A percentile compares a stretch with the other conserved stretches of the same genome.
phyloP scores from a whole-genome alignment of 2,888 invertebrate genomes.

The Caenorhabditis panamensis region DNA sequence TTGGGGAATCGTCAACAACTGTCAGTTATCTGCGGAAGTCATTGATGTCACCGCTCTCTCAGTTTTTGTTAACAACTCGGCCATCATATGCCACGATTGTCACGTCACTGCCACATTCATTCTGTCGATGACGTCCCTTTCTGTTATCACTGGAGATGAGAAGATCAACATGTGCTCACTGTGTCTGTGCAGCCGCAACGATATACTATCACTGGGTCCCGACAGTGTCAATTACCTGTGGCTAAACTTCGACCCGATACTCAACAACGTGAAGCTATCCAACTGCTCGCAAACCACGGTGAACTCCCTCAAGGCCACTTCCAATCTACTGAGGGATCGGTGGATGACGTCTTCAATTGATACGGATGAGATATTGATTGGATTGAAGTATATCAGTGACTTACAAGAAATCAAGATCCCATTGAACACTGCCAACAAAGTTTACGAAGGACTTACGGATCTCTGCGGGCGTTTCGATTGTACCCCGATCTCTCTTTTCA shows the following conservation, averaged over 20 bases:
- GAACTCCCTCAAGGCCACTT: constrained; percentile 58
- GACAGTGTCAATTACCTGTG: constrained; percentile 60
- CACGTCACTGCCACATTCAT: constrained; percentile 62
- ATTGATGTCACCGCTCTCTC: constrained; percentile 48
- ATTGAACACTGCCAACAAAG: constrained; percentile 48
- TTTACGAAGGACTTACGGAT: constrained; percentile 49
- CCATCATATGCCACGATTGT: constrained; percentile 26
- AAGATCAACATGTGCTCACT: constrained; percentile 49
- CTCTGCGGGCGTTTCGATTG: constrained; percentile 41
- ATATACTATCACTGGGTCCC: background rate
- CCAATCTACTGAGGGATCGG: constrained; percentile 60
- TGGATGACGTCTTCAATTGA: constrained; percentile 62
- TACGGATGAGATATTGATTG: constrained; percentile 65
- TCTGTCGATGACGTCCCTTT: constrained; percentile 31
- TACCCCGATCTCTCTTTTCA: constrained; percentile 53
- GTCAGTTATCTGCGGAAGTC: constrained; percentile 21
- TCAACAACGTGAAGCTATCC: constrained; percentile 1
- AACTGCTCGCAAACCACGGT: constrained; percentile 10
- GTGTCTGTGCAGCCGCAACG: constrained; percentile 48
- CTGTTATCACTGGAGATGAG: constrained; percentile 37
- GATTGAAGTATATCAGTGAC: constrained; percentile 67
- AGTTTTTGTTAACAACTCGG: constrained; percentile 49
- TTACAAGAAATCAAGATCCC: constrained; percentile 53
- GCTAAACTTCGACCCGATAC: constrained; percentile 59
- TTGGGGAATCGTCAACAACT: constrained; percentile 42